These are phyloP conservation scores for Parnassius orleans DNA, from an alignment of 2,888 invertebrate genomes.

Conservation along the genomic window DNA sequence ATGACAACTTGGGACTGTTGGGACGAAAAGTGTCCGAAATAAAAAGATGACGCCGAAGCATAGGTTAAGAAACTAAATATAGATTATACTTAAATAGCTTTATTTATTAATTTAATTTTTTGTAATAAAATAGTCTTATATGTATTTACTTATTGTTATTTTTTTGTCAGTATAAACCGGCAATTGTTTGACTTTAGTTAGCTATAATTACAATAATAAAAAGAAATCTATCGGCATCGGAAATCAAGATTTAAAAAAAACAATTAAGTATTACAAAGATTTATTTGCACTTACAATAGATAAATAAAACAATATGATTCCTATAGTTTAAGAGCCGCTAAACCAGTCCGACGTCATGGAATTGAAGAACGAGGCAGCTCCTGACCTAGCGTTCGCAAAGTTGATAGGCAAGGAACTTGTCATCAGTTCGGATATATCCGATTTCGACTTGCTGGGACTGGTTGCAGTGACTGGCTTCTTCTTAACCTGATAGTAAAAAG, in stretches of 20 bases:
- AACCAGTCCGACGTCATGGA: conserved; percentile 93
- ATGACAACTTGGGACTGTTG: conserved; percentile 52
- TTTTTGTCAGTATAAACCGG: neutral
- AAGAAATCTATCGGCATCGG: too few relatives aligned
- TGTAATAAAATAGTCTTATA: neutral
- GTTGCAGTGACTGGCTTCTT: conserved; percentile 64
- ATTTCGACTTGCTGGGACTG: conserved; percentile 58
- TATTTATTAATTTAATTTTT: neutral
- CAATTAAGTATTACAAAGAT: neutral
- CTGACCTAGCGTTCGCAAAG: conserved; percentile 83
- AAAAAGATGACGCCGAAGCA: conserved; percentile 46
- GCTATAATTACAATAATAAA: too few relatives aligned
- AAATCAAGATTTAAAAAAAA: neutral
- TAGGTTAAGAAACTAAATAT: conserved; percentile 18
- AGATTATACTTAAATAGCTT: neutral
- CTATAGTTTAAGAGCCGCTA: conserved; percentile 53
- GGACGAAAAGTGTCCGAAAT: conserved; percentile 58
- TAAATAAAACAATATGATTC: neutral
- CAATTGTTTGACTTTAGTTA: too few relatives aligned
- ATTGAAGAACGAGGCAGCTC: conserved; percentile 90
- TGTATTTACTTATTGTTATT: neutral
- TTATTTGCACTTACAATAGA: neutral
- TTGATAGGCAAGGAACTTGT: conserved; percentile 65
- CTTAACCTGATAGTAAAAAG: conserved; percentile 54
- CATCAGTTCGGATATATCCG: conserved; percentile 68